Evolutionary conservation across 2,113 vertebrate species (phyloP).

Genomic region (Zeus faber): DNA sequence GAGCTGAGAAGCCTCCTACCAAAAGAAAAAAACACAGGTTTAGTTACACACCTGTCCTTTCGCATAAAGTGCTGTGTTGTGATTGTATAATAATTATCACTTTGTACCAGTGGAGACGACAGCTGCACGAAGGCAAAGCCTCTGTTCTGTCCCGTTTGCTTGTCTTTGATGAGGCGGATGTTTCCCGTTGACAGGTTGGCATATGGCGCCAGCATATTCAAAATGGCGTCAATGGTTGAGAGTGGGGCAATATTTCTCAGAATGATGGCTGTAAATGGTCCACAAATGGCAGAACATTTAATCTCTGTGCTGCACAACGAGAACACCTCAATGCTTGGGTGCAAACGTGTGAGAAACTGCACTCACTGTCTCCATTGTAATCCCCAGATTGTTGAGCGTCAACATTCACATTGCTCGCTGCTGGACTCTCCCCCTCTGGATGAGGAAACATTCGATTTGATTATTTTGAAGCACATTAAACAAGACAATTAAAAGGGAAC

Average conservation of each 20-base stretch:
- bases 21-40: background rate
- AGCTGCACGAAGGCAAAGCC: slow-evolving; percentile 94
- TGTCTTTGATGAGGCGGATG: slow-evolving; percentile 95
- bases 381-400: slow-evolving; percentile 84
- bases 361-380: slow-evolving; percentile 92
- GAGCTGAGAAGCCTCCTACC: slow-evolving; percentile 91
- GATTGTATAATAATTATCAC: background rate
- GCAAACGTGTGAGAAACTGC: background rate
- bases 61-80: background rate
- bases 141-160: slow-evolving; percentile 91
- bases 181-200: slow-evolving; percentile 88
- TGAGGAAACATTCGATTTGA: slow-evolving; percentile 11
- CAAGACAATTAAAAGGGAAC: too few species aligned
- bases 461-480: too few species aligned
- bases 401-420: slow-evolving; percentile 73
- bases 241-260: slow-evolving; percentile 89
- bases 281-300: background rate
- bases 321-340: too few species aligned
- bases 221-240: slow-evolving; percentile 89
- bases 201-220: slow-evolving; percentile 85
- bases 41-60: too few species aligned
- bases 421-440: slow-evolving; percentile 80
- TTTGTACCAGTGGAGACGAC: slow-evolving; percentile 85
- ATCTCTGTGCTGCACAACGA: background rate
- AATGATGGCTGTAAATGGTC: slow-evolving; percentile 82